These are phyloP conservation scores for Balaenoptera acutorostrata DNA, from an alignment of 2,113 vertebrate species.

Conservation along the genomic window DNA sequence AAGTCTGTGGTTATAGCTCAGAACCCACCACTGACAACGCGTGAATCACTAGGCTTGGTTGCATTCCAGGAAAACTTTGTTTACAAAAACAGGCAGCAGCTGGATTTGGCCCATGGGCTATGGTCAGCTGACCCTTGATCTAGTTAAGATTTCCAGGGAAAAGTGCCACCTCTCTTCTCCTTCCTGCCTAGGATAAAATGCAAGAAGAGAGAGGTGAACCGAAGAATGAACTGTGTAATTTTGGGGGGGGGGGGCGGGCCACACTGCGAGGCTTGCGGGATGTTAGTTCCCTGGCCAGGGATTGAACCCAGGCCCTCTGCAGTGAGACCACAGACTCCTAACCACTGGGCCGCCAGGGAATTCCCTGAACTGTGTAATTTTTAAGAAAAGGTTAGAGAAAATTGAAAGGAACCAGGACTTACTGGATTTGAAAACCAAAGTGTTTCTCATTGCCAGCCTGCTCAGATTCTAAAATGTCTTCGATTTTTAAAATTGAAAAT, in stretches of 20 bases:
- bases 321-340: no score
- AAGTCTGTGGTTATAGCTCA: accelerated
- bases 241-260: no score
- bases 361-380: neutral
- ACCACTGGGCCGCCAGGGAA: no score
- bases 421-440: neutral
- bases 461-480: neutral
- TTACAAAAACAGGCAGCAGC: neutral
- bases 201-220: no score
- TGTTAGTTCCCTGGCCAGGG: no score
- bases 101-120: neutral
- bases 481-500: neutral
- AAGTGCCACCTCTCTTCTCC: no score
- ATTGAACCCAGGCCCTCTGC: no score
- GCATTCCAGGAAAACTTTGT: accelerated
- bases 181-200: accelerated
- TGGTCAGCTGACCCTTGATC: accelerated
- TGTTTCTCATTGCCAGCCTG: neutral
- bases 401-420: neutral
- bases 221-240: neutral
- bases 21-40: accelerated
- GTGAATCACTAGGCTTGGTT: accelerated
- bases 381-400: neutral
- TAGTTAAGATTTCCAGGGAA: neutral
- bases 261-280: no score